phyloP scores from a whole-genome alignment of 2,888 invertebrate species.

The Sphaerophoria taeniata region DNA sequence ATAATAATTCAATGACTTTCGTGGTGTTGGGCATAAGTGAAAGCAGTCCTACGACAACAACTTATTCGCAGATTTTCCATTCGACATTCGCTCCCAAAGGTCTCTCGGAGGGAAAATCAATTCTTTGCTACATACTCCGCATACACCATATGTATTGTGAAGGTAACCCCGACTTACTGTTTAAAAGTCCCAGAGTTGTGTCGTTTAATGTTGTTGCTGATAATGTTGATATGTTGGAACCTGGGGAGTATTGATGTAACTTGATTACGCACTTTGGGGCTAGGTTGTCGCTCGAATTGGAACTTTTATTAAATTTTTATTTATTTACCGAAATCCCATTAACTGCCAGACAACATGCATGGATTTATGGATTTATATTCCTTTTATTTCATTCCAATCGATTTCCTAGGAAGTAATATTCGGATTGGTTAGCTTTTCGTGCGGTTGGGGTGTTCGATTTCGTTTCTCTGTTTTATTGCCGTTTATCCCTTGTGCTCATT shows the following conservation, averaged over 20 bases:
- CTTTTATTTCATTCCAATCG: slow-evolving; percentile 46
- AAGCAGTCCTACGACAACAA: slow-evolving; percentile 72
- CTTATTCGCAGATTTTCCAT: slow-evolving; percentile 54
- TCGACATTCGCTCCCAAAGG: slow-evolving; percentile 58
- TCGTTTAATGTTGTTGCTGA: background rate
- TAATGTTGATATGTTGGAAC: background rate
- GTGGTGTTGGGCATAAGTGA: slow-evolving; percentile 71
- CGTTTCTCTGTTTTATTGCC: slow-evolving; percentile 1
- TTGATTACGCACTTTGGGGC: slow-evolving; percentile 58
- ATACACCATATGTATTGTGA: background rate
- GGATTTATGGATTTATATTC: slow-evolving; percentile 16
- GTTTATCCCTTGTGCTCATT: slow-evolving; percentile 32
- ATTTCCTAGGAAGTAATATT: slow-evolving; percentile 68
- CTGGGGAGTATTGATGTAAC: slow-evolving; percentile 19
- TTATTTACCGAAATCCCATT: slow-evolving; percentile 33
- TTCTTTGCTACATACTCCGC: slow-evolving; percentile 28
- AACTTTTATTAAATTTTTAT: slow-evolving; percentile 30
- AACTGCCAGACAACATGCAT: slow-evolving; percentile 25
- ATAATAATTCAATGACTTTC: slow-evolving; percentile 66
- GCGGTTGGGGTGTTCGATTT: slow-evolving; percentile 40
- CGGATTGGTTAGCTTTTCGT: slow-evolving; percentile 15
- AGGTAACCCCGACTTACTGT: background rate
- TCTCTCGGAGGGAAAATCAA: slow-evolving; percentile 57
- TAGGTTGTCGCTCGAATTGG: slow-evolving; percentile 9
- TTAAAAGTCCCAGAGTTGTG: slow-evolving; percentile 12